Base-by-base conservation (phyloP, 2,888 invertebrate genomes). In the Plemyria rubiginata region DNA sequence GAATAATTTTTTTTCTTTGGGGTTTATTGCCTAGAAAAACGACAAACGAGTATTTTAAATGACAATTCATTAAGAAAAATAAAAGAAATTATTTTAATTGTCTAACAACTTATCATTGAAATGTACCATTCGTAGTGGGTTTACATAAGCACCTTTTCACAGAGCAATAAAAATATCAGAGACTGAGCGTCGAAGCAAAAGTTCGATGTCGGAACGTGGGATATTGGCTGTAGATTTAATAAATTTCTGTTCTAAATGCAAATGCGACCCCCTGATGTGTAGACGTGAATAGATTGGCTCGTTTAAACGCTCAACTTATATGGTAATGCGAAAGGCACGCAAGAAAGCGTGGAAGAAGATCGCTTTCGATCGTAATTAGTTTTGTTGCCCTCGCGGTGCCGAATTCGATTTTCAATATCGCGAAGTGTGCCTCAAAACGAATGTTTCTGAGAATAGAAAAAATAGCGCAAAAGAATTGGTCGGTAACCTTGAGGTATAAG, bases 171-270 rank as follows among this genome's bases (percentile, higher is more conserved):
- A 87, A 87, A 83, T 85, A 85, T 84, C 81, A 78, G 79, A 80
- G 79, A 45, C 45, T 81, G 81, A 78, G 80, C 75, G 79, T 83
- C 86, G 85, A 87, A 87, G 88, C 85, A 85, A 90, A 87, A 90
- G 87, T 89, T 90, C 86, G 86, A 88, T 90, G 90, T 90, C 82
- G 87, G 85, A 85, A 87, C 91, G 90, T 84, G 80, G 87, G 86
- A 91, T 92, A 92, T 92, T 92, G 92, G 90, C 91, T 88, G 91
- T 92, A 92, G 92, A 92, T 92, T 92, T 92, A 92, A 92, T 92
- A 92, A 92, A 92, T 92, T 92, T 91, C 91, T 91, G 90, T 91
- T 92, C 90, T 92, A 92, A 92, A 92, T 92, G 92, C 92, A 92
- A 92, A 92, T 92, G 88, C 84, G 90, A 86, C 89, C 89, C 90